A percentile compares a stretch with the other conserved stretches of the same genome.
Conservation (phyloP, 2,888 invertebrate species). For the Andrena bucephala region DNA sequence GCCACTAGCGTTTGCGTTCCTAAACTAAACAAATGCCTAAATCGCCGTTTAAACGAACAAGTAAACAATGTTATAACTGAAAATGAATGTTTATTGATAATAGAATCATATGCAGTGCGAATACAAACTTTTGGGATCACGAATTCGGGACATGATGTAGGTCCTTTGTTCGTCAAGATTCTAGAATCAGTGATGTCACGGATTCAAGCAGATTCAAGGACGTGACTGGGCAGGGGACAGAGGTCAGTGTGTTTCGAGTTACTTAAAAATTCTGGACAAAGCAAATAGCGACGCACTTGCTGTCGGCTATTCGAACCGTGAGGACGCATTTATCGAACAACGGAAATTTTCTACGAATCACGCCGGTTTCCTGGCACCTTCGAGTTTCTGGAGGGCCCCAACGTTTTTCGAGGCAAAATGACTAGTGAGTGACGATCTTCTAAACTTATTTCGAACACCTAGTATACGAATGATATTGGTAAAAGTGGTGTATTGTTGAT, state of each 20-base stretch:
- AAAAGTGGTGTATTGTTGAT: background rate
- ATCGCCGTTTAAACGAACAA: background rate
- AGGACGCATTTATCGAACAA: background rate
- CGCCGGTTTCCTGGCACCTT: background rate
- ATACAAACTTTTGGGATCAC: background rate
- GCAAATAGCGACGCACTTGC: constrained; percentile 41
- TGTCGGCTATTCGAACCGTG: background rate
- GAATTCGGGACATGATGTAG: background rate
- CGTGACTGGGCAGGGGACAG: constrained; percentile 9
- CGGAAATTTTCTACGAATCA: background rate
- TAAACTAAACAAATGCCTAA: background rate
- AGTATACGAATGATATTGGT: background rate
- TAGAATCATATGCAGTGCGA: background rate
- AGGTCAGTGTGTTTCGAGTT: constrained; percentile 30
- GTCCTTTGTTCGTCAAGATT: constrained; percentile 13
- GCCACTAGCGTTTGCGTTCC: too few relatives aligned
- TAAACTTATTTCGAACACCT: background rate
- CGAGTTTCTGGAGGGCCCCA: background rate
- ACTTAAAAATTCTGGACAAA: constrained; percentile 45
- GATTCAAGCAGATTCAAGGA: constrained; percentile 27
- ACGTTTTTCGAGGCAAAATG: constrained; percentile 24
- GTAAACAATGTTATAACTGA: background rate
- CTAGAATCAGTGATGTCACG: constrained; percentile 5
- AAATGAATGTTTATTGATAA: background rate
- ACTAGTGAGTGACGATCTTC: constrained; percentile 30